Percentiles rank a stretch among this genome's conserved stretches.
These are phyloP conservation scores for Esox niger DNA, from an alignment of 2,113 vertebrate genomes.

Conservation along the genomic window DNA sequence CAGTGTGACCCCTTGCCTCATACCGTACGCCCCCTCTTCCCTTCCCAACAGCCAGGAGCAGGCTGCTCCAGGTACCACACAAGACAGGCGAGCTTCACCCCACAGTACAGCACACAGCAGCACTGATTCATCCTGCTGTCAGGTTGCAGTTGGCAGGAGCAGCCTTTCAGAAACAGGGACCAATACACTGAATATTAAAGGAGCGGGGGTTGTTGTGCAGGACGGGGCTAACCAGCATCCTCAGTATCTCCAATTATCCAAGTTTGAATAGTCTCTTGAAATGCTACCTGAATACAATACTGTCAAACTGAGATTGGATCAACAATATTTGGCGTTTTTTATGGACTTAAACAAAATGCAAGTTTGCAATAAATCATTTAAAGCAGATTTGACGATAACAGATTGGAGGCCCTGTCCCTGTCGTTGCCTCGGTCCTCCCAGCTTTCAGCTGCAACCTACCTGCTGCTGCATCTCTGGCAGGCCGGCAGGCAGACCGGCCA, in stretches of 20 bases:
- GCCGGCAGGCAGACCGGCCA: background rate
- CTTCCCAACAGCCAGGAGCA: slow-evolving; percentile 18
- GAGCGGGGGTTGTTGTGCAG: background rate
- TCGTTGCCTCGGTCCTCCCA: slow-evolving; percentile 27
- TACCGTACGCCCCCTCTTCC: slow-evolving; percentile 16
- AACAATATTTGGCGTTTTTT: background rate
- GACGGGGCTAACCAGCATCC: background rate
- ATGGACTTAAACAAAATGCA: too few species aligned
- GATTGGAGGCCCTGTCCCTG: background rate
- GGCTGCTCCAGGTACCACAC: slow-evolving; percentile 34
- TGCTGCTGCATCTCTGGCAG: slow-evolving; percentile 48
- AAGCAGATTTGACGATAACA: background rate
- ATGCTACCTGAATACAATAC: too few species aligned
- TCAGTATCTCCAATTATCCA: background rate
- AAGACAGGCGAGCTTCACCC: slow-evolving; percentile 10
- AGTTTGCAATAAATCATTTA: background rate
- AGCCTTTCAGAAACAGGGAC: background rate
- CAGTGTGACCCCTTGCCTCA: slow-evolving; percentile 51
- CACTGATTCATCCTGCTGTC: slow-evolving; percentile 31
- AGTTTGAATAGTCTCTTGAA: background rate
- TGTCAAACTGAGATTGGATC: too few species aligned
- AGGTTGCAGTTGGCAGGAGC: background rate
- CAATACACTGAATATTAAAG: background rate
- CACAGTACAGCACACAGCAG: background rate
- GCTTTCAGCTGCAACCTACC: slow-evolving; percentile 29